Conservation (phyloP, 2,113 vertebrate species). For the Cisticola juncidis region DNA sequence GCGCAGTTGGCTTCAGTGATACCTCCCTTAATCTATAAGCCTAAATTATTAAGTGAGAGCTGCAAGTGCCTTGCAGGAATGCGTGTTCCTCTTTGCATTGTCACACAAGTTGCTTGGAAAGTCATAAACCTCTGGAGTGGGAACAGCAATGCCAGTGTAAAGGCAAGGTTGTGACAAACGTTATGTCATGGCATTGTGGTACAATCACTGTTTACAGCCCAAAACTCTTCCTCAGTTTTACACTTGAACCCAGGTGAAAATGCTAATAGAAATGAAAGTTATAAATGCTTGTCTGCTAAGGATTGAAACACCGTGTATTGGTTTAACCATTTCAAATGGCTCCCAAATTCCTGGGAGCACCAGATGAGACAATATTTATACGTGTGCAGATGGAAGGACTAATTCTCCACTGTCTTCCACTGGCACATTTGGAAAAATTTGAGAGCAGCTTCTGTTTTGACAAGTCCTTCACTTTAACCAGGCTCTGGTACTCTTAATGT, state of each 20-base stretch:
- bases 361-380: background rate
- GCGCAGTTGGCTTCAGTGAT: slow-evolving; percentile 60
- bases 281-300: background rate
- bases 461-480: background rate
- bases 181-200: background rate
- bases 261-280: background rate
- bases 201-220: background rate
- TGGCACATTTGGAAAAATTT: background rate
- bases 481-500: background rate
- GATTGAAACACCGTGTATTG: background rate
- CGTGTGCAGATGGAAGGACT: background rate
- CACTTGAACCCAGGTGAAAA: background rate
- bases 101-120: slow-evolving; percentile 21
- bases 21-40: slow-evolving; percentile 45
- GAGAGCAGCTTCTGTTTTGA: background rate
- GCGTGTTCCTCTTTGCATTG: background rate
- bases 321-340: background rate
- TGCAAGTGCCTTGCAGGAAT: slow-evolving; percentile 42
- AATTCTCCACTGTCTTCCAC: background rate
- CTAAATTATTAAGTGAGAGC: slow-evolving; percentile 39
- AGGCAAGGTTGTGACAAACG: background rate
- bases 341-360: background rate
- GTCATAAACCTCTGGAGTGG: background rate
- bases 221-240: background rate
- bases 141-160: background rate